A percentile compares a stretch with the other conserved stretches of the same genome.
These are phyloP conservation scores for Lycophotia porphyrea DNA, from an alignment of 2,888 invertebrate genomes.

Conservation along the genomic window DNA sequence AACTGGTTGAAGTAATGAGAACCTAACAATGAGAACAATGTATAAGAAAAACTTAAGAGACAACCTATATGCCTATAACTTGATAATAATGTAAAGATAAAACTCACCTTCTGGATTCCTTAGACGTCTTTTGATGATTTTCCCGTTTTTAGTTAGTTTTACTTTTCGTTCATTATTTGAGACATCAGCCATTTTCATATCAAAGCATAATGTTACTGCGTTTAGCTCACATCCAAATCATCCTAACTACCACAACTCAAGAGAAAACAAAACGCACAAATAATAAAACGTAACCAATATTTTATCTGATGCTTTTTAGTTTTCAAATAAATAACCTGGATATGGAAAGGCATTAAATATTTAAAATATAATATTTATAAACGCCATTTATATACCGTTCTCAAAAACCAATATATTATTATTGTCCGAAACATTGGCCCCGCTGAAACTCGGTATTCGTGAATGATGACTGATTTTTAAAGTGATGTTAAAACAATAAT, in stretches of 20 bases:
- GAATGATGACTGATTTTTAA: not conserved
- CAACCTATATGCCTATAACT: slow-evolving; percentile 31
- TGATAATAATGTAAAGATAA: slow-evolving; percentile 51
- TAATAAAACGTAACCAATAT: slow-evolving; percentile 39
- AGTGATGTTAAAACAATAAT: no score
- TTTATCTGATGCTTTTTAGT: not conserved
- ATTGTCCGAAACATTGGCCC: not conserved
- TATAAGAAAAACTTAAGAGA: slow-evolving; percentile 30
- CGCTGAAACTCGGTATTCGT: not conserved
- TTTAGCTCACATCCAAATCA: slow-evolving; percentile 69
- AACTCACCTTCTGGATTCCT: slow-evolving; percentile 88
- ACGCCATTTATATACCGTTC: not conserved
- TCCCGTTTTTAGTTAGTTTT: slow-evolving; percentile 87
- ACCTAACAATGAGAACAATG: slow-evolving; percentile 65
- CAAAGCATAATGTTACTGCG: slow-evolving; percentile 73
- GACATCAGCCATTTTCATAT: slow-evolving; percentile 90
- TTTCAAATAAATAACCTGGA: not conserved
- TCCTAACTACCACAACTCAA: slow-evolving; percentile 65
- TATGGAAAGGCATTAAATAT: not conserved
- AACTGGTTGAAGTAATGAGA: slow-evolving; percentile 67
- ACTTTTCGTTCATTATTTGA: slow-evolving; percentile 87
- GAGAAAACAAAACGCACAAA: slow-evolving; percentile 50
- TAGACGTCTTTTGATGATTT: slow-evolving; percentile 87
- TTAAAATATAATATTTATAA: not conserved
- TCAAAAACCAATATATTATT: not conserved